Percentiles rank a stretch among this genome's conserved stretches.
phyloP scores from a whole-genome alignment of 2,113 vertebrate species.

The Pithys albifrons region DNA sequence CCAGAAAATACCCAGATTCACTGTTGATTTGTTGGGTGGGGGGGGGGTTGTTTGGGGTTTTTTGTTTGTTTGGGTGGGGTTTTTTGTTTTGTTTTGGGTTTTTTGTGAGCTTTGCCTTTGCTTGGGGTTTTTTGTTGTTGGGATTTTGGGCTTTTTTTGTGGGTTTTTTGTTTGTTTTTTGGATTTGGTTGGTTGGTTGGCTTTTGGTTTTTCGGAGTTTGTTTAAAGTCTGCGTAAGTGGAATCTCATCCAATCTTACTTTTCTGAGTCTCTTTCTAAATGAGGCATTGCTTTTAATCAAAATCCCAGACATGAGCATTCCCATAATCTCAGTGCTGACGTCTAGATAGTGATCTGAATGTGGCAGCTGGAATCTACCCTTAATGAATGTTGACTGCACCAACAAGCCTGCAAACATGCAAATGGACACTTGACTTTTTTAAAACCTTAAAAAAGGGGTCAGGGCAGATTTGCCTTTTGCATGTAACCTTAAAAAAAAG shows the following conservation, averaged over 20 bases:
- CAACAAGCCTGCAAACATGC: conserved; percentile 5
- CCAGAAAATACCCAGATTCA: neutral
- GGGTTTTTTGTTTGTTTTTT: neutral
- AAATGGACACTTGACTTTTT: neutral
- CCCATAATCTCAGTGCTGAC: neutral
- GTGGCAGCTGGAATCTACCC: conserved; percentile 27
- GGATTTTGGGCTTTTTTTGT: neutral
- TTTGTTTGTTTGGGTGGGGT: accelerated
- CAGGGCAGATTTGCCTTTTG: conserved; percentile 5
- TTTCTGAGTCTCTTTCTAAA: neutral
- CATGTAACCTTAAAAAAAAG: neutral
- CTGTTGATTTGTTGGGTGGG: neutral
- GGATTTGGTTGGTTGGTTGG: neutral
- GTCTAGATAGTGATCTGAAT: conserved; percentile 9
- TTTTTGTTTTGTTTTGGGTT: neutral
- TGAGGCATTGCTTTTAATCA: neutral
- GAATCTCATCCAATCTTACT: neutral
- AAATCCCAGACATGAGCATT: conserved; percentile 1
- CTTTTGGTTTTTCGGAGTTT: neutral
- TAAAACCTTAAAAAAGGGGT: neutral
- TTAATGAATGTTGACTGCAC: neutral
- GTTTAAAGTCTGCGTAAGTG: neutral
- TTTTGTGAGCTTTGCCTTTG: neutral
- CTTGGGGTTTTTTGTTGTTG: neutral
- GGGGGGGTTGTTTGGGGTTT: too few relatives aligned